Evolutionary conservation across 2,888 invertebrate genomes (phyloP), one percentile per base, ranked within the genome.

Genomic region (Ochropacha duplaris): DNA sequence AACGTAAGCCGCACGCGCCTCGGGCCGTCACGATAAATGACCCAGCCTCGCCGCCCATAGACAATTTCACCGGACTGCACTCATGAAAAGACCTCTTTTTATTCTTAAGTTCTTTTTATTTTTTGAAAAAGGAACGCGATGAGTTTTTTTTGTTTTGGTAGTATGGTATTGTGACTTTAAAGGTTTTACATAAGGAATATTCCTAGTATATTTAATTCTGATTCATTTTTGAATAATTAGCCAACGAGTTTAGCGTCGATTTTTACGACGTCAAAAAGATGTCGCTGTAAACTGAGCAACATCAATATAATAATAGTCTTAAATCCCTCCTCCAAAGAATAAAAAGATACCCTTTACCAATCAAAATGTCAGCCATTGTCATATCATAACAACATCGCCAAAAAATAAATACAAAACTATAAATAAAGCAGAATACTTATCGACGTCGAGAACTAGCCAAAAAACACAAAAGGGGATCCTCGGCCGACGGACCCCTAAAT

Each of bases 1-100:
- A 44, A 44, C 44, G 44, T 44, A 44, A 44, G 44, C 44, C 44
- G 78, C 78, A 72, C 76, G 77, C 78, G 89, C 91, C 89, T 57
- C 70, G 66, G 90, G 92, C 86, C 68, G 84, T 91, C 92, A 92
- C 92, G 92, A 90, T 84, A 84, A 83, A 84, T 79, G 87, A 84
- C 80, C 86, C 70, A 69, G 81, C 74, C 73, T 72, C 70, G 74
- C 83, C 83, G 86, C 84, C 87, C 87, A 85, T 87, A 84, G 82
- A 88, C 89, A 84, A 87, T 87, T 85, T 84, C 85, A 86, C 86
- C 71, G 83, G 81, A 76, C 81, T 74, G 77, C 72, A 73, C 80
- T 82, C 81, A 84, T 85, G 83, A 86, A 86, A 84, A 81, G 76
- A 76, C 74, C 74, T 81, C 79, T 79, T 79, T 81, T 65, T 68